Evolutionary conservation across 2,113 vertebrate genomes (phyloP).

Genomic region (Hiodon tergisus): DNA sequence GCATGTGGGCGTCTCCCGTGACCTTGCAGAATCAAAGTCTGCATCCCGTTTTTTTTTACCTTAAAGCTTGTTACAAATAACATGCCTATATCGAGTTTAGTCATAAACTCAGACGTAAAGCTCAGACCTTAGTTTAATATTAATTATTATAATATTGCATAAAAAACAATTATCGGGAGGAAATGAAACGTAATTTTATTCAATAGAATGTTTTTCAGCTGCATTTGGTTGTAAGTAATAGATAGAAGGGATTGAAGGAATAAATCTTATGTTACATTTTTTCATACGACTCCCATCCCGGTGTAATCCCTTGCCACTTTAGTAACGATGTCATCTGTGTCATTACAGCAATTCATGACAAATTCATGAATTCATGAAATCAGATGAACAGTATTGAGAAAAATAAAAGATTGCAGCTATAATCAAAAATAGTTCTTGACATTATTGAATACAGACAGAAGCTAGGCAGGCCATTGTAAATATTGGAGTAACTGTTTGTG

Average conservation of each 20-base stretch:
- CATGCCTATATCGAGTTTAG: no score
- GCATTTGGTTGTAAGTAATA: constrained; percentile 32
- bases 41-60: no score
- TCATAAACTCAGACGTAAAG: no score
- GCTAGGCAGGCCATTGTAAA: background rate
- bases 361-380: no score
- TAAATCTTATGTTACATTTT: constrained; percentile 29
- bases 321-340: constrained; percentile 36
- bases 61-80: no score
- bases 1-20: background rate
- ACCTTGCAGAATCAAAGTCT: background rate
- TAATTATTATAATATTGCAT: no score
- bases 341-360: constrained; percentile 13
- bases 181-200: no score
- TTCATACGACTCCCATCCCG: constrained; percentile 25
- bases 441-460: background rate
- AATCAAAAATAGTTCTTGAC: background rate
- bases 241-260: constrained; percentile 41
- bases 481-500: background rate
- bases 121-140: no score
- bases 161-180: background rate
- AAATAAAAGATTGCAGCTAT: background rate
- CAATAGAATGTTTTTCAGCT: background rate
- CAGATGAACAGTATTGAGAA: background rate
- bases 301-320: constrained; percentile 46